Conservation (phyloP, 2,113 vertebrate genomes). For the Oryzias javanicus region DNA sequence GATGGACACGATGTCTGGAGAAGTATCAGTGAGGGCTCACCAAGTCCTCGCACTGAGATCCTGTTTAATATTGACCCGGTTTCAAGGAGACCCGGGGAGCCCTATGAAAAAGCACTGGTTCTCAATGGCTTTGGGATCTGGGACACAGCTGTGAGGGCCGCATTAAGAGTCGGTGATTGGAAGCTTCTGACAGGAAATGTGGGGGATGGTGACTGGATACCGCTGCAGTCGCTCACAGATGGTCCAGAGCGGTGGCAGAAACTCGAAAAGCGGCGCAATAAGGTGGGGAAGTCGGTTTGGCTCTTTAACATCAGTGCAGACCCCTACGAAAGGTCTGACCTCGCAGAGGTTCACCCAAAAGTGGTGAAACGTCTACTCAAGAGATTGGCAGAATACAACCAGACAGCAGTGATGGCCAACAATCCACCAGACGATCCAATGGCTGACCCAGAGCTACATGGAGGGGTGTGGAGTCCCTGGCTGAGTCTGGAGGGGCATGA, state of each 20-base stretch:
- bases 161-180: constrained; percentile 87
- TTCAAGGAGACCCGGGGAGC: constrained; percentile 86
- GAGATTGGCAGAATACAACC: constrained; percentile 86
- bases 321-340: constrained; percentile 87
- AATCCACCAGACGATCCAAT: constrained; percentile 89
- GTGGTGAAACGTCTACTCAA: constrained; percentile 84
- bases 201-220: constrained; percentile 89
- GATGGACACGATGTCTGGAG: constrained; percentile 90
- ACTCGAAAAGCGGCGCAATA: constrained; percentile 80
- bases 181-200: constrained; percentile 91
- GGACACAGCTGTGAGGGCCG: constrained; percentile 90
- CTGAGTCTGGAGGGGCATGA: constrained; percentile 79
- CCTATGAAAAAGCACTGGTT: constrained; percentile 78
- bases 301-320: constrained; percentile 91
- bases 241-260: constrained; percentile 81
- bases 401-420: constrained; percentile 82
- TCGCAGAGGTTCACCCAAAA: constrained; percentile 79
- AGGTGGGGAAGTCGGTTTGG: constrained; percentile 86
- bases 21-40: constrained; percentile 84
- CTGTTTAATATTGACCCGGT: constrained; percentile 94
- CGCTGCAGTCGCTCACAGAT: constrained; percentile 81
- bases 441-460: constrained; percentile 88
- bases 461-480: constrained; percentile 92
- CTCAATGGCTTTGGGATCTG: constrained; percentile 89
- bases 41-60: constrained; percentile 87